Percentiles rank a stretch among this genome's conserved stretches.
These are phyloP conservation scores for Conopomorpha cramerella DNA, from an alignment of 1,140 invertebrate genomes.

Conservation along the genomic window DNA sequence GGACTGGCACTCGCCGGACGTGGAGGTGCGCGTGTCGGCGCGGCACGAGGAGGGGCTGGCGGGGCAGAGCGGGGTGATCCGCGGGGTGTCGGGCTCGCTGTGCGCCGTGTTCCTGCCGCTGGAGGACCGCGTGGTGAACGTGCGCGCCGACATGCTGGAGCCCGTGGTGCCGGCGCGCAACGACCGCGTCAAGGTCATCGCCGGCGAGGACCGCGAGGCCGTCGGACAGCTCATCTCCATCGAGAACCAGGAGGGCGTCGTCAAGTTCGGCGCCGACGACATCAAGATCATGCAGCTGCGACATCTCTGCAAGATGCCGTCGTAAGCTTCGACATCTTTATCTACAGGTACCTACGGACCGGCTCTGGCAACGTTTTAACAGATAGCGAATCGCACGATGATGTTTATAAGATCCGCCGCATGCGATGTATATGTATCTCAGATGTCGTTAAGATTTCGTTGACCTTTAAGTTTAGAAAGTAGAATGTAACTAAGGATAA, in stretches of 20 bases:
- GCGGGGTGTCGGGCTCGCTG: slow-evolving; percentile 84
- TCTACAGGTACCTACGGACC: too few relatives aligned
- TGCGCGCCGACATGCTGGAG: slow-evolving; percentile 84
- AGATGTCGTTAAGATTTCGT: too few relatives aligned
- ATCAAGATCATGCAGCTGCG: slow-evolving; percentile 56
- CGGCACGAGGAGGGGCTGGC: slow-evolving; percentile 82
- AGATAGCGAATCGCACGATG: too few relatives aligned
- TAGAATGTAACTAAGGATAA: too few relatives aligned
- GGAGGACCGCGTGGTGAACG: slow-evolving; percentile 85
- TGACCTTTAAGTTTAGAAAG: too few relatives aligned
- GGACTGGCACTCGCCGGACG: slow-evolving; percentile 94
- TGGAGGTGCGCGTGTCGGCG: slow-evolving; percentile 82
- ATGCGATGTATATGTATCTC: too few relatives aligned
- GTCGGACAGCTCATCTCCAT: slow-evolving; percentile 86
- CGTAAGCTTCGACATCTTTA: too few relatives aligned
- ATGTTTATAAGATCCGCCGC: too few relatives aligned
- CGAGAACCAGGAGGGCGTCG: slow-evolving; percentile 66
- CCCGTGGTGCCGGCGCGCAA: slow-evolving; percentile 84
- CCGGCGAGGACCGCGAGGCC: slow-evolving; percentile 88
- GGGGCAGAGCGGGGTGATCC: slow-evolving; percentile 86
- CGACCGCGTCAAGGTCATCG: slow-evolving; percentile 91
- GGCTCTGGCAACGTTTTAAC: too few relatives aligned
- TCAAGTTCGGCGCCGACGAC: slow-evolving; percentile 51
- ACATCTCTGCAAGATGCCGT: slow-evolving; percentile 52
- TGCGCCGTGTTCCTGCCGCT: slow-evolving; percentile 86